Evolutionary conservation across 2,797 vertebrate species (phyloP).

Genomic region (Emydoidea blandingii): DNA sequence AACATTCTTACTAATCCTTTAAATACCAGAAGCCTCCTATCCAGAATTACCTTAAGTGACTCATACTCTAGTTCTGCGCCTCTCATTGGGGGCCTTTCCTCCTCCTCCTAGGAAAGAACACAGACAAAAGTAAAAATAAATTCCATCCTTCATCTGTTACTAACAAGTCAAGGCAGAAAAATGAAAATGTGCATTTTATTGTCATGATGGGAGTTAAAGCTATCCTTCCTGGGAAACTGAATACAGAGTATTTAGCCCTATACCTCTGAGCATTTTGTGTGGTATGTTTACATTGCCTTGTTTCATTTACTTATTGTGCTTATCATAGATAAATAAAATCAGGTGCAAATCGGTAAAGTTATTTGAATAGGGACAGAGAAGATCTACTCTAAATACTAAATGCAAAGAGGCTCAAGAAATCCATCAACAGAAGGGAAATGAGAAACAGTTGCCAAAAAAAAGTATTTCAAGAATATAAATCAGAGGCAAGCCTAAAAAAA

Average conservation of each 20-base stretch:
- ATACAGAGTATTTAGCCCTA: background rate
- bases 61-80: conserved; percentile 97
- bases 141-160: background rate
- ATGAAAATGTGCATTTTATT: background rate
- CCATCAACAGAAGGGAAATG: background rate
- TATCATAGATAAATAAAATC: background rate
- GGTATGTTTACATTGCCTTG: background rate
- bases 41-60: conserved; percentile 92
- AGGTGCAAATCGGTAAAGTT: background rate
- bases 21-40: background rate
- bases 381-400: background rate
- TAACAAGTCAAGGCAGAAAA: background rate
- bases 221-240: background rate
- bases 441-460: conserved; percentile 15
- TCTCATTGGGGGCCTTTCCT: conserved; percentile 91
- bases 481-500: background rate
- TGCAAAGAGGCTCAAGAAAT: background rate
- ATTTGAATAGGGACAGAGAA: background rate
- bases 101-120: conserved; percentile 82
- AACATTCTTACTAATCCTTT: background rate
- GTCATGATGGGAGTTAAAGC: background rate
- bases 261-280: background rate
- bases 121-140: conserved; percentile 29
- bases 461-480: background rate
- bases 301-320: background rate